phyloP scores from a whole-genome alignment of 2,888 invertebrate species.

The Polylopha cassiicola region DNA sequence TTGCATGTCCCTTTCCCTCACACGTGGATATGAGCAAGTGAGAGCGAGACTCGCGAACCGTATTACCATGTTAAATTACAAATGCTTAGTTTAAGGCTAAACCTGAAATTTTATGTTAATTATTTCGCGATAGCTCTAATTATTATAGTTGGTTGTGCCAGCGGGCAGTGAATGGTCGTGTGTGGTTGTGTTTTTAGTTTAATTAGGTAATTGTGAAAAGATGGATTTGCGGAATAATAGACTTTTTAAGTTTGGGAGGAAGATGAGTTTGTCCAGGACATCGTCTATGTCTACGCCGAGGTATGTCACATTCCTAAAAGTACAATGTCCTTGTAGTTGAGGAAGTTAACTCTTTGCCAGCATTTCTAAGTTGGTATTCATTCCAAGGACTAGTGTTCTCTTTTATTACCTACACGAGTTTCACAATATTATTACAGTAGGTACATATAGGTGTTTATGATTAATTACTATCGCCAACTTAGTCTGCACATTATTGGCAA shows the following conservation, averaged over 20 bases:
- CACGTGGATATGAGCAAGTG: slow-evolving; percentile 36
- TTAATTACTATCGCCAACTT: no score
- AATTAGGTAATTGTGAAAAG: slow-evolving; percentile 27
- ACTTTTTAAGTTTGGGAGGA: slow-evolving; percentile 50
- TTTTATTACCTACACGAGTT: no score
- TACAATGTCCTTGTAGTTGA: slow-evolving; percentile 8
- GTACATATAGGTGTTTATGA: no score
- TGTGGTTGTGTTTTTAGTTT: slow-evolving; percentile 30
- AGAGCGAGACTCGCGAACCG: slow-evolving; percentile 49
- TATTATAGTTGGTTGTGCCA: slow-evolving; percentile 60
- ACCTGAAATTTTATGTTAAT: slow-evolving; percentile 76
- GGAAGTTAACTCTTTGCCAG: no score
- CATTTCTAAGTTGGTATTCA: no score
- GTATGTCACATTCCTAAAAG: slow-evolving; percentile 33
- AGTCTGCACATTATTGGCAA: no score
- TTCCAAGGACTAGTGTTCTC: no score
- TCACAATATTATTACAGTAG: no score
- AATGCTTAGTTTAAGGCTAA: slow-evolving; percentile 62
- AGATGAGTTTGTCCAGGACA: slow-evolving; percentile 51
- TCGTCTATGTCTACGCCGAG: slow-evolving; percentile 65
- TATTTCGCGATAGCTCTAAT: slow-evolving; percentile 69
- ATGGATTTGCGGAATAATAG: slow-evolving; percentile 66
- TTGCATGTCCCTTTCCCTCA: slow-evolving; percentile 38
- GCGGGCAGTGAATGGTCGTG: slow-evolving; percentile 63
- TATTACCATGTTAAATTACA: slow-evolving; percentile 56